These are phyloP conservation scores for Silurus aristotelis DNA, from an alignment of 2,797 vertebrate species.

Conservation along the genomic window DNA sequence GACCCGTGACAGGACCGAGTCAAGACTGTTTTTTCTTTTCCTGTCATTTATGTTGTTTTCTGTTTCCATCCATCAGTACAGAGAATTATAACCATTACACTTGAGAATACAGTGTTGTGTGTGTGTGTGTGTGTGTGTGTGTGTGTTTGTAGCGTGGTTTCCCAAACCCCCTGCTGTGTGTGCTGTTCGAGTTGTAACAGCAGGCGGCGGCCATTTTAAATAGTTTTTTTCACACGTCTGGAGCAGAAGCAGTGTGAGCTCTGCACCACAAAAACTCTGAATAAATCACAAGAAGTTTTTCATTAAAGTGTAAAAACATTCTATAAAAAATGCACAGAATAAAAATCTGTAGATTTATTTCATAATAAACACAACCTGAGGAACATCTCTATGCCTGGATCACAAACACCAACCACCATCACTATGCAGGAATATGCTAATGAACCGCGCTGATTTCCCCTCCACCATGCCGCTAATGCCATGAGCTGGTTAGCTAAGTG, in stretches of 20 bases:
- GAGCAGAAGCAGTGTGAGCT: slow-evolving; percentile 23
- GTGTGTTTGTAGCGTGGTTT: slow-evolving; percentile 12
- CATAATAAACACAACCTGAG: not conserved
- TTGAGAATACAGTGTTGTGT: slow-evolving; percentile 15
- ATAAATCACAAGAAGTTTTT: not conserved
- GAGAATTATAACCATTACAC: not conserved
- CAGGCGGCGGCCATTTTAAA: slow-evolving; percentile 41
- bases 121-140: not conserved
- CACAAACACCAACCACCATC: not conserved
- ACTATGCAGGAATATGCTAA: too few relatives aligned
- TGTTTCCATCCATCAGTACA: not conserved
- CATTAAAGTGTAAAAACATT: not conserved
- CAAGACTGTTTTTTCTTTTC: not conserved
- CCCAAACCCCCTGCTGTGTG: slow-evolving; percentile 33
- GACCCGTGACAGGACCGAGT: too few relatives aligned
- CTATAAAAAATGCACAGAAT: not conserved
- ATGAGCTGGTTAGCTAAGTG: too few relatives aligned
- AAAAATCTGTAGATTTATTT: not conserved
- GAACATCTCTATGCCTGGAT: not conserved
- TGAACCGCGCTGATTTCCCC: too few relatives aligned
- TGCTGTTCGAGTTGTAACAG: slow-evolving; percentile 48
- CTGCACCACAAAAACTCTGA: not conserved
- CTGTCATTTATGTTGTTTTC: not conserved
- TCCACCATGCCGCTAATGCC: too few relatives aligned
- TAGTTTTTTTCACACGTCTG: slow-evolving; percentile 52